Conservation (phyloP, 2,797 vertebrate species). For the Lithobates pipiens region DNA sequence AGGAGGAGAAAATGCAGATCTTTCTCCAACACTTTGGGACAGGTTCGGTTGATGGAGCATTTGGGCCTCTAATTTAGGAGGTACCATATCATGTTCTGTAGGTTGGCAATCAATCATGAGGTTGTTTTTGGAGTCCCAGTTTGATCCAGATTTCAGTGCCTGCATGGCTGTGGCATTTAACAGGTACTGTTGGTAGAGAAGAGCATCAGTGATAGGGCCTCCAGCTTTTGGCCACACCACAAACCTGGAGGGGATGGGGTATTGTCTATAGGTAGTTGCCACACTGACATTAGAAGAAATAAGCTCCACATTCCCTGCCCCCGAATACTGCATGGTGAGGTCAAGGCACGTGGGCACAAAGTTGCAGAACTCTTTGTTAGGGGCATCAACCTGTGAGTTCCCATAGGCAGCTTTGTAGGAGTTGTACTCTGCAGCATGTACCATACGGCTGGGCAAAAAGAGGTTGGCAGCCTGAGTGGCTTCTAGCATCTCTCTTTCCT, state of each 20-base stretch:
- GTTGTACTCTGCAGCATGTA: conserved; percentile 87
- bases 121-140: conserved; percentile 87
- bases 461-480: conserved; percentile 84
- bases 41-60: conserved; percentile 74
- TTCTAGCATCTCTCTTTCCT: conserved; percentile 93
- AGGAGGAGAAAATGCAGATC: conserved; percentile 92
- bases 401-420: conserved; percentile 88
- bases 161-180: conserved; percentile 90
- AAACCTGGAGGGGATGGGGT: conserved; percentile 85
- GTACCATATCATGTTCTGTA: conserved; percentile 74
- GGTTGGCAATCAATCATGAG: conserved; percentile 79
- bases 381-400: conserved; percentile 73
- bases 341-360: conserved; percentile 90
- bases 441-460: conserved; percentile 84
- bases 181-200: conserved; percentile 94
- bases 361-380: conserved; percentile 86
- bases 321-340: conserved; percentile 87
- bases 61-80: conserved; percentile 81
- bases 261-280: conserved; percentile 93
- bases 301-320: conserved; percentile 89
- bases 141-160: conserved; percentile 84
- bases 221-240: conserved; percentile 91
- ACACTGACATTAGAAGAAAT: conserved; percentile 97
- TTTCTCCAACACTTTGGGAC: conserved; percentile 76
- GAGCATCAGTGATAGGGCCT: conserved; percentile 83